These are phyloP conservation scores for Pitta sordida DNA, from an alignment of 2,113 vertebrate genomes.

Conservation along the genomic window DNA sequence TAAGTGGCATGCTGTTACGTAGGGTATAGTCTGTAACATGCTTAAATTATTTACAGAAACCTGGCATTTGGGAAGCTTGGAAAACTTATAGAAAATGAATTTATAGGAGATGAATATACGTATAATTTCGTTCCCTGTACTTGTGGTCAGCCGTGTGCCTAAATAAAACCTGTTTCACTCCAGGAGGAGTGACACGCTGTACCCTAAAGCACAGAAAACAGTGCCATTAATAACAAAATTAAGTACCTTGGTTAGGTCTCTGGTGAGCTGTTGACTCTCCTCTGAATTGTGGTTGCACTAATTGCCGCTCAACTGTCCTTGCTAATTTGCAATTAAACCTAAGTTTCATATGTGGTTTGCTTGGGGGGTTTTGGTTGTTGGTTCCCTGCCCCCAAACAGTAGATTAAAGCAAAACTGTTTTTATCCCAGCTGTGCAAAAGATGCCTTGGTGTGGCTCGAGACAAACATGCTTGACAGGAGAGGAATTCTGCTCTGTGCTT, in stretches of 20 bases:
- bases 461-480: not conserved
- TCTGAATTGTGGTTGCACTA: not conserved
- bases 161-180: not conserved
- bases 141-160: not conserved
- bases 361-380: not conserved
- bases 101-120: not conserved
- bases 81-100: not conserved
- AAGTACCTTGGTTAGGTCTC: not conserved
- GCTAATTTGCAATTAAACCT: not conserved
- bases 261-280: not conserved
- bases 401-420: not conserved
- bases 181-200: not conserved
- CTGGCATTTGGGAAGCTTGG: not conserved
- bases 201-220: not conserved
- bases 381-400: not conserved
- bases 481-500: not conserved
- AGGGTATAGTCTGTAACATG: not conserved
- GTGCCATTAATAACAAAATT: not conserved
- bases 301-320: not conserved
- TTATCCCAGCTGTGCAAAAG: not conserved
- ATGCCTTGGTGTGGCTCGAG: not conserved
- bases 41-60: not conserved
- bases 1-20: not conserved
- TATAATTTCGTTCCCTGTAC: not conserved
- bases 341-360: not conserved